phyloP scores from a whole-genome alignment of 2,888 invertebrate genomes.

The Ormyrus thymus region DNA sequence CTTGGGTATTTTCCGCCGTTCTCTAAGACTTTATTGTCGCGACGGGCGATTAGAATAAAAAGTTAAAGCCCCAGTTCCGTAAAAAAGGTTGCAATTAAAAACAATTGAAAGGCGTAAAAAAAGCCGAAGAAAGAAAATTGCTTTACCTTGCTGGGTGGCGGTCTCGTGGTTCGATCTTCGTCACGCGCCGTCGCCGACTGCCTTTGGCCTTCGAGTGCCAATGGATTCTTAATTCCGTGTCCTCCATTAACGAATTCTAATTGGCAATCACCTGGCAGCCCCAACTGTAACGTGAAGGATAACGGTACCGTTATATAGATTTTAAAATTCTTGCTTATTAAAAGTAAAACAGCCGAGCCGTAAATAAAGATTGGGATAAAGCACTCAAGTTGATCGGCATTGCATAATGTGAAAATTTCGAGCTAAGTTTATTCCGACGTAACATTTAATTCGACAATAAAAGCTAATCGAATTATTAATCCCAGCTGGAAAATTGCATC shows the following conservation, averaged over 20 bases:
- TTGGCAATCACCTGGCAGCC: slow-evolving; percentile 89
- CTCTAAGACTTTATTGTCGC: too few relatives aligned
- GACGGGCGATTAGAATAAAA: too few relatives aligned
- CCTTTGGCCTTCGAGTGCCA: slow-evolving; percentile 79
- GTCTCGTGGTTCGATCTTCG: slow-evolving; percentile 77
- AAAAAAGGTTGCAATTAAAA: slow-evolving; percentile 1
- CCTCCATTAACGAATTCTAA: slow-evolving; percentile 98
- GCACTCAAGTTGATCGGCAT: slow-evolving; percentile 74
- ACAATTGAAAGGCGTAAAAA: slow-evolving; percentile 10
- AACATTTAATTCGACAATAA: neutral
- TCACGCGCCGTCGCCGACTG: slow-evolving; percentile 76
- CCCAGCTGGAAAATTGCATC: neutral
- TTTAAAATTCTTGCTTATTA: neutral
- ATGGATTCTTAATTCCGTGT: slow-evolving; percentile 97
- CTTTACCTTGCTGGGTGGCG: slow-evolving; percentile 70
- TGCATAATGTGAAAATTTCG: slow-evolving; percentile 62
- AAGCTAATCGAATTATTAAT: neutral
- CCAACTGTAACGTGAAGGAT: slow-evolving; percentile 79
- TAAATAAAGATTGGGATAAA: slow-evolving; percentile 61
- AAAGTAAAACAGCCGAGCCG: slow-evolving; percentile 19
- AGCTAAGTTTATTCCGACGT: too few relatives aligned
- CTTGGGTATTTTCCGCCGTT: too few relatives aligned
- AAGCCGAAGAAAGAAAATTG: slow-evolving; percentile 15
- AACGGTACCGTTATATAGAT: neutral
- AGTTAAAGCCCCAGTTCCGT: neutral